Conservation (phyloP, 2,888 invertebrate genomes). For the Penaeus monodon region DNA sequence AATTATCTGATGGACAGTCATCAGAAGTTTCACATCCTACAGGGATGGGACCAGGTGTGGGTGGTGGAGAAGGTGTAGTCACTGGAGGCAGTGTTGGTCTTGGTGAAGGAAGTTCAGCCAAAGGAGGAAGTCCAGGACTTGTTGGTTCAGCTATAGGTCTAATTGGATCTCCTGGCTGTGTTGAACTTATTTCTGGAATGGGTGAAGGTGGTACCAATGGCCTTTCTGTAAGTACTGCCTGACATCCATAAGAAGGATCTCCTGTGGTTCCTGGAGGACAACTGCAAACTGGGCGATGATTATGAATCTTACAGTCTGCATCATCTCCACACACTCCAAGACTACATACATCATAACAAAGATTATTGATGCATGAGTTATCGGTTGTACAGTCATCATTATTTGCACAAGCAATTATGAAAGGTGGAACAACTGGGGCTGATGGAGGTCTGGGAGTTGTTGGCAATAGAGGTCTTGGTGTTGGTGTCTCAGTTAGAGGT, state of each 20-base stretch:
- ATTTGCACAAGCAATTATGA: conserved; percentile 52
- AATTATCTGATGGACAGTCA: conserved; percentile 67
- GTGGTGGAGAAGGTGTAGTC: conserved; percentile 20
- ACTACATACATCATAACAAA: conserved; percentile 84
- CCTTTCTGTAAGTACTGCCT: conserved; percentile 42
- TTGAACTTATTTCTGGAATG: conserved; percentile 11
- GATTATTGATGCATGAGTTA: conserved; percentile 79
- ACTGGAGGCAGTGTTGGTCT: conserved; percentile 25
- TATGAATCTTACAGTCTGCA: conserved; percentile 82
- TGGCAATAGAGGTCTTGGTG: not conserved
- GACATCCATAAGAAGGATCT: conserved; percentile 75
- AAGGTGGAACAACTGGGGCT: conserved; percentile 28
- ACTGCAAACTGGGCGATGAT: conserved; percentile 76
- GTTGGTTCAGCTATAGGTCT: conserved; percentile 23
- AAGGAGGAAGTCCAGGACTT: conserved; percentile 34
- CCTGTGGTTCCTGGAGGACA: conserved; percentile 84
- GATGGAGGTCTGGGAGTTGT: conserved; percentile 3
- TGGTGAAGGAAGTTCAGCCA: conserved; percentile 16
- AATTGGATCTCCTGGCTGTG: conserved; percentile 17
- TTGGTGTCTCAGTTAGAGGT: conserved; percentile 29
- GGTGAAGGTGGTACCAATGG: conserved; percentile 49
- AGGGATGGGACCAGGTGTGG: conserved; percentile 35
- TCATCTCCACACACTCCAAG: conserved; percentile 78
- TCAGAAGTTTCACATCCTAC: conserved; percentile 67
- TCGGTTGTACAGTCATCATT: conserved; percentile 80